Evolutionary conservation across 1,140 invertebrate genomes (phyloP).

Genomic region (Brachionus asplanchnoidis): DNA sequence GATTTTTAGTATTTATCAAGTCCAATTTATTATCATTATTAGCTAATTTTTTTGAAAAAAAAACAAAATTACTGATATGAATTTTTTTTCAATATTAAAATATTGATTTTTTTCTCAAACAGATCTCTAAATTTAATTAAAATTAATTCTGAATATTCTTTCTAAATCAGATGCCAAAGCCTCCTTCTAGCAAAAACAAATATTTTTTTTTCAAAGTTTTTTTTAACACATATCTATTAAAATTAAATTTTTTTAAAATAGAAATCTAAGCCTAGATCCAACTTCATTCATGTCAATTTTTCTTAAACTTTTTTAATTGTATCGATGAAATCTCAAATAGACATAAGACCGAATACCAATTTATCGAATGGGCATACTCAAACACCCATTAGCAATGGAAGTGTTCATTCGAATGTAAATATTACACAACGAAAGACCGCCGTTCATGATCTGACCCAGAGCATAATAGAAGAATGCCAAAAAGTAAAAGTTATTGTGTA

Average conservation of each 20-base stretch:
- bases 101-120: neutral
- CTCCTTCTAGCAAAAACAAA: neutral
- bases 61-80: conserved; percentile 3
- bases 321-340: neutral
- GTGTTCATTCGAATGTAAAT: neutral
- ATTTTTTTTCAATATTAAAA: neutral
- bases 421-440: conserved; percentile 20
- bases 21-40: conserved; percentile 5
- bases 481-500: neutral
- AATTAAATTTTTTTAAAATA: neutral
- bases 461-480: conserved; percentile 18
- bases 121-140: neutral
- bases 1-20: neutral
- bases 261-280: neutral
- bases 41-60: neutral
- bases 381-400: neutral
- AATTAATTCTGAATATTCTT: neutral
- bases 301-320: neutral
- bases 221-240: no score
- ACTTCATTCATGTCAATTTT: neutral
- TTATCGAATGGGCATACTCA: neutral
- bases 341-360: neutral
- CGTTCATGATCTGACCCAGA: conserved; percentile 23
- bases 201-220: no score
- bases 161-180: neutral